Conservation (phyloP, 2,888 invertebrate species). For the Ochropleura leucogaster region DNA sequence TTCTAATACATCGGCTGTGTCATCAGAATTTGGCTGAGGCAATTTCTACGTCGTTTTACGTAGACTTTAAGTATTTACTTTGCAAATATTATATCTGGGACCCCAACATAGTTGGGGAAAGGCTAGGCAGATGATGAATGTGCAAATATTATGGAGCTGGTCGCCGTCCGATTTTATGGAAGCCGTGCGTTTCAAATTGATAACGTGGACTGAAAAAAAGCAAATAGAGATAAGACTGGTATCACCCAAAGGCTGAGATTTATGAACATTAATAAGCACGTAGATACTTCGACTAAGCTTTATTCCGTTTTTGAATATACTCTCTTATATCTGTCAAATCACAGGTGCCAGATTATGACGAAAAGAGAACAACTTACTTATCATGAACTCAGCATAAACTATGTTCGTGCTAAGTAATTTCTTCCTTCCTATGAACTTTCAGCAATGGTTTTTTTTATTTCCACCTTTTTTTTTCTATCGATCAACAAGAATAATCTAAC, state of each 20-base stretch:
- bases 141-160: not conserved
- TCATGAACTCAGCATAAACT: not conserved
- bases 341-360: not conserved
- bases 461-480: not conserved
- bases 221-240: slow-evolving; percentile 18
- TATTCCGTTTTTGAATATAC: not conserved
- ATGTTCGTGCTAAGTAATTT: not conserved
- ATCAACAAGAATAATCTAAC: too few species aligned
- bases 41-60: slow-evolving; percentile 50
- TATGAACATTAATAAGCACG: not conserved
- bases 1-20: slow-evolving; percentile 54
- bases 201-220: slow-evolving; percentile 15
- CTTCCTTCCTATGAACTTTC: not conserved
- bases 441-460: not conserved
- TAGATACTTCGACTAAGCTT: not conserved
- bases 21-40: slow-evolving; percentile 67
- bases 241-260: not conserved
- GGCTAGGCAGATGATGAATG: too few species aligned
- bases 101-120: too few species aligned
- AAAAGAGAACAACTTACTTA: not conserved
- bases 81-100: slow-evolving; percentile 13
- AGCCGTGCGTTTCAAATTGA: slow-evolving; percentile 1
- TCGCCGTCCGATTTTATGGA: not conserved
- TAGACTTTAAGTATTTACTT: slow-evolving; percentile 4
- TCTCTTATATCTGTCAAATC: not conserved